phyloP scores from a whole-genome alignment of 2,113 vertebrate species.

The Ovibos moschatus region DNA sequence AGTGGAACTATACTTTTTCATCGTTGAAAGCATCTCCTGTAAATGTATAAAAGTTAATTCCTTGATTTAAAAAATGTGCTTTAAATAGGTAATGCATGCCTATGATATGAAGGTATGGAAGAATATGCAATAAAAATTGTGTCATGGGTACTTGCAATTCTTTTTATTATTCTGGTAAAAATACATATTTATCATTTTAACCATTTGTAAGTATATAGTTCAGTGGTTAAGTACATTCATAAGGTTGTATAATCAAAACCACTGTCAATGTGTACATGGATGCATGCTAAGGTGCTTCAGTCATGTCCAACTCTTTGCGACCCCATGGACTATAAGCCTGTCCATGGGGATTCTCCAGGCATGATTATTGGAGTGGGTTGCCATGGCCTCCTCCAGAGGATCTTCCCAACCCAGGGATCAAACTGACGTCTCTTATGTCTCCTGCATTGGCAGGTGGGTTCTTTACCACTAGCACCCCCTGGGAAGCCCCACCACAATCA shows the following conservation, averaged over 20 bases:
- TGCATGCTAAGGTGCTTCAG: background rate
- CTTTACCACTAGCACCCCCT: background rate
- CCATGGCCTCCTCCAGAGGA: background rate
- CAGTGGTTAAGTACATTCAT: background rate
- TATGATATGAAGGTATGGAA: background rate
- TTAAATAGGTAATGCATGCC: background rate
- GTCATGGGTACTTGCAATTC: background rate
- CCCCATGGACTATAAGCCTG: background rate
- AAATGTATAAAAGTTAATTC: background rate
- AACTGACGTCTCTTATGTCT: background rate
- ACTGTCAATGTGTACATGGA: accelerated
- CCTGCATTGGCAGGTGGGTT: background rate
- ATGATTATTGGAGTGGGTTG: background rate
- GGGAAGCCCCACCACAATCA: background rate
- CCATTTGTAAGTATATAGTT: background rate
- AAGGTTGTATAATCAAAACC: background rate
- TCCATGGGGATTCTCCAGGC: background rate
- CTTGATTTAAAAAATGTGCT: background rate
- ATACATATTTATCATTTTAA: background rate
- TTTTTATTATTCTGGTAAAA: background rate
- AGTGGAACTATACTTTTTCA: background rate
- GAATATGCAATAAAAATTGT: background rate
- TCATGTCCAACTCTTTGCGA: accelerated
- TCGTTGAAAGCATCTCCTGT: background rate
- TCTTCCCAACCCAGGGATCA: background rate